A percentile compares a stretch with the other conserved stretches of the same genome.
Conservation (phyloP, 2,113 vertebrate species). For the Propithecus coquereli region DNA sequence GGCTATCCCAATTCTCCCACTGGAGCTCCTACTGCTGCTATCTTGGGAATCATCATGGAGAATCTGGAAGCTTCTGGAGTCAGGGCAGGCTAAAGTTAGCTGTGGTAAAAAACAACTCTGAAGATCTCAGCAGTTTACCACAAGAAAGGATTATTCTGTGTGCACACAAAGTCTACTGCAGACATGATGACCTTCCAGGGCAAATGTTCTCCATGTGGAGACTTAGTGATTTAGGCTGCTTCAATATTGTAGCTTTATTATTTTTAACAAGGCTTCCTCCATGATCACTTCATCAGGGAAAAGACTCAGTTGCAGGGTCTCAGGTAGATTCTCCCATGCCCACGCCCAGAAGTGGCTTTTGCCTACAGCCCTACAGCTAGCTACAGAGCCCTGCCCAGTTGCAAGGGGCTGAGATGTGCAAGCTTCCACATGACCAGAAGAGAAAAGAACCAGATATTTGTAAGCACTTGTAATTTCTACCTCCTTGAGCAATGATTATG, state of each 20-base stretch:
- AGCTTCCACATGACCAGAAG: background rate
- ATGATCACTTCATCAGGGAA: background rate
- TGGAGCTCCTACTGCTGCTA: background rate
- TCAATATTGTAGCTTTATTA: fast-evolving
- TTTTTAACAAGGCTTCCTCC: background rate
- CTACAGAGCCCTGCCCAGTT: background rate
- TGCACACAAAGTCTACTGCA: background rate
- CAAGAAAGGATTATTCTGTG: background rate
- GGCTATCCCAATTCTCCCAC: background rate
- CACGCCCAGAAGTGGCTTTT: background rate
- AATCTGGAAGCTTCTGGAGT: background rate
- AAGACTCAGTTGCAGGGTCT: background rate
- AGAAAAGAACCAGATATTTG: background rate
- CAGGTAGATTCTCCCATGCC: background rate
- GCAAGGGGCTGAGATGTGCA: background rate
- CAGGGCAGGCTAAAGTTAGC: background rate
- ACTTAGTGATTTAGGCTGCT: background rate
- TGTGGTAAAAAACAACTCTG: background rate
- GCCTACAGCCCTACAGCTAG: background rate
- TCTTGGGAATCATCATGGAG: background rate
- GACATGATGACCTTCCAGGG: background rate
- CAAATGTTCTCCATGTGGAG: background rate
- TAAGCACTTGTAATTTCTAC: background rate
- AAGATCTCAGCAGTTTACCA: background rate
- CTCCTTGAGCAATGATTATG: background rate